These are phyloP conservation scores for Percopsis transmontana DNA, from an alignment of 2,113 vertebrate genomes.

Conservation along the genomic window DNA sequence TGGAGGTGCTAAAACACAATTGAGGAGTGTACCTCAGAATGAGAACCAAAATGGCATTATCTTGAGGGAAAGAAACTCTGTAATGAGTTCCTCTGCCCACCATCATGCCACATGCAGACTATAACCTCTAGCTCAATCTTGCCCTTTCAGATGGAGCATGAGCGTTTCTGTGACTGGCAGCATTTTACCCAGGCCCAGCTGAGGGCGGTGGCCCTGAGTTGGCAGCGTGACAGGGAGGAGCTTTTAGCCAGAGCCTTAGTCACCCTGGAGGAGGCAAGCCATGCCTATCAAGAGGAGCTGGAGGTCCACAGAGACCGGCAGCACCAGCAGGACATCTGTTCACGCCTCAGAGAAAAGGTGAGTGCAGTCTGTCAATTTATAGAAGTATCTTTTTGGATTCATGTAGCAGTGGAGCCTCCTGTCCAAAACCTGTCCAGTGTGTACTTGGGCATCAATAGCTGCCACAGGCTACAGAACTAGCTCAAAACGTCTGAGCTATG, in stretches of 20 bases:
- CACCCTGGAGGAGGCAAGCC: conserved; percentile 80
- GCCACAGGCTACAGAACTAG: neutral
- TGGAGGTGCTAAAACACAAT: no score
- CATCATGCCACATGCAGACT: neutral
- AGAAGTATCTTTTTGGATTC: neutral
- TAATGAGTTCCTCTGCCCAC: no score
- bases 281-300: conserved; percentile 77
- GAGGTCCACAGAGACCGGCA: conserved; percentile 73
- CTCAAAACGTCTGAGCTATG: neutral
- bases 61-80: neutral
- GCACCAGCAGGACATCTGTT: conserved; percentile 85
- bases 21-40: no score
- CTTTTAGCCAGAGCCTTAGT: conserved; percentile 78
- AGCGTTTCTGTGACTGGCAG: conserved; percentile 76
- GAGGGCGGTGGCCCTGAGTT: conserved; percentile 72
- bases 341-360: conserved; percentile 87
- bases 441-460: neutral
- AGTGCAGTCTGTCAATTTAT: neutral
- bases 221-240: conserved; percentile 76
- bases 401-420: neutral
- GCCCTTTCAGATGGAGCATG: conserved; percentile 78
- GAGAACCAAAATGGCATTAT: no score
- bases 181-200: conserved; percentile 74
- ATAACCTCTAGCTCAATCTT: neutral
- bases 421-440: neutral